Conservation (phyloP, 2,888 invertebrate genomes). For the Ochropacha duplaris region DNA sequence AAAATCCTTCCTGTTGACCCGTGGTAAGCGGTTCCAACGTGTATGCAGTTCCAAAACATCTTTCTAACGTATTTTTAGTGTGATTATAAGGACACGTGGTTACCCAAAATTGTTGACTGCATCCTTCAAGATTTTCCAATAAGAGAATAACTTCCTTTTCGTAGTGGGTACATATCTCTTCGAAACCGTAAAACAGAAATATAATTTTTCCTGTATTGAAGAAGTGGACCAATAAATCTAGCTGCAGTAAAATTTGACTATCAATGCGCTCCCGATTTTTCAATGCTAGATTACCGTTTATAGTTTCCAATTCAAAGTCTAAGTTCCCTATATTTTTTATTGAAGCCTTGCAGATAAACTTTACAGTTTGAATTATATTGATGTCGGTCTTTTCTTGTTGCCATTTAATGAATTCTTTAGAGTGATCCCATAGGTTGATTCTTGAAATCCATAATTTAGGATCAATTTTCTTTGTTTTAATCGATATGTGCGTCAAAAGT, state of each 20-base stretch:
- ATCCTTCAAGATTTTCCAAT: constrained; percentile 28
- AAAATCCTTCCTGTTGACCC: constrained; percentile 30
- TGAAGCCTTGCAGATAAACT: constrained; percentile 34
- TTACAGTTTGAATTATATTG: constrained; percentile 17
- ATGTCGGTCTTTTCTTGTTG: constrained; percentile 18
- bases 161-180: constrained; percentile 37
- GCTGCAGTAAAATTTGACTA: constrained; percentile 29
- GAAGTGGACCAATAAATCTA: constrained; percentile 37
- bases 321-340: constrained; percentile 26
- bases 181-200: constrained; percentile 45
- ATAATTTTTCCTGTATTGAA: constrained; percentile 35
- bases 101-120: constrained; percentile 40
- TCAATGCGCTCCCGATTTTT: constrained; percentile 13
- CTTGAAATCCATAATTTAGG: constrained; percentile 40
- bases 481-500: constrained; percentile 39
- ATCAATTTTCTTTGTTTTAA: constrained; percentile 33
- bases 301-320: constrained; percentile 18
- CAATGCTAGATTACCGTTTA: constrained; percentile 17
- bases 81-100: constrained; percentile 34
- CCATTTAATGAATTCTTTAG: constrained; percentile 30
- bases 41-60: constrained; percentile 28
- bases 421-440: constrained; percentile 33
- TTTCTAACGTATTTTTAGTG: constrained; percentile 24
- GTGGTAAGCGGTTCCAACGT: constrained; percentile 28
- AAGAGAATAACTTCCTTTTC: constrained; percentile 35